phyloP scores from a whole-genome alignment of 1,140 invertebrate genomes.

The Drosophila suzukii region DNA sequence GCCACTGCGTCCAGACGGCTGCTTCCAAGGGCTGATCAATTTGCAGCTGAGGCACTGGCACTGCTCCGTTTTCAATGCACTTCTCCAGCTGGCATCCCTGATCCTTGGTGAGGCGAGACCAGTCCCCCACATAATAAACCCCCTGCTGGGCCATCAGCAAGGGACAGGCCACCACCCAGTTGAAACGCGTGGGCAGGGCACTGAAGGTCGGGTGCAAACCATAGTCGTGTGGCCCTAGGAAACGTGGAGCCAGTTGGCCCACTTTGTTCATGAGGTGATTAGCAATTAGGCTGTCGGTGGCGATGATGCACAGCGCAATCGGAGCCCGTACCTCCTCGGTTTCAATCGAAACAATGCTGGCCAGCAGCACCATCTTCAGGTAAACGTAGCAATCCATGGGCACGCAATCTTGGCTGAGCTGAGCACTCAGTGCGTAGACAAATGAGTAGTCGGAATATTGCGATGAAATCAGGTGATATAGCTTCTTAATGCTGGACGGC shows the following conservation, averaged over 20 bases:
- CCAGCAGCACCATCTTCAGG: slow-evolving; percentile 70
- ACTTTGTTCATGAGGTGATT: slow-evolving; percentile 54
- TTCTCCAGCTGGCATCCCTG: slow-evolving; percentile 50
- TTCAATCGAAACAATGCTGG: slow-evolving; percentile 67
- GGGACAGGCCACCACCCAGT: slow-evolving; percentile 65
- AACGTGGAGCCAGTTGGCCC: slow-evolving; percentile 68
- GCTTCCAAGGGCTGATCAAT: slow-evolving; percentile 51
- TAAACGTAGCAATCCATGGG: slow-evolving; percentile 78
- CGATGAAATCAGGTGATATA: slow-evolving; percentile 50
- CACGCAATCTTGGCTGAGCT: slow-evolving; percentile 63
- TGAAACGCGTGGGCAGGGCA: slow-evolving; percentile 42
- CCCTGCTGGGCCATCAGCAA: slow-evolving; percentile 72
- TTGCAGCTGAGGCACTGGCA: slow-evolving; percentile 41
- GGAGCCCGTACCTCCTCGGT: slow-evolving; percentile 58
- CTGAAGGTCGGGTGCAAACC: slow-evolving; percentile 22
- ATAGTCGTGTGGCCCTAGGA: slow-evolving; percentile 63
- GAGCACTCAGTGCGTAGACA: slow-evolving; percentile 67
- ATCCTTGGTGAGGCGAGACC: slow-evolving; percentile 60
- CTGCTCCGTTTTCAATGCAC: slow-evolving; percentile 63
- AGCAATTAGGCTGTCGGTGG: slow-evolving; percentile 50
- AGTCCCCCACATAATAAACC: slow-evolving; percentile 74
- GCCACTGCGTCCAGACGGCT: slow-evolving; percentile 76
- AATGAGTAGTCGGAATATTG: slow-evolving; percentile 75
- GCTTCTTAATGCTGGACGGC: slow-evolving; percentile 45
- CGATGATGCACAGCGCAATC: slow-evolving; percentile 66